Percentiles rank a stretch among this genome's conserved stretches.
phyloP scores from a whole-genome alignment of 1,140 invertebrate species.

The Drosophila kanapiae region DNA sequence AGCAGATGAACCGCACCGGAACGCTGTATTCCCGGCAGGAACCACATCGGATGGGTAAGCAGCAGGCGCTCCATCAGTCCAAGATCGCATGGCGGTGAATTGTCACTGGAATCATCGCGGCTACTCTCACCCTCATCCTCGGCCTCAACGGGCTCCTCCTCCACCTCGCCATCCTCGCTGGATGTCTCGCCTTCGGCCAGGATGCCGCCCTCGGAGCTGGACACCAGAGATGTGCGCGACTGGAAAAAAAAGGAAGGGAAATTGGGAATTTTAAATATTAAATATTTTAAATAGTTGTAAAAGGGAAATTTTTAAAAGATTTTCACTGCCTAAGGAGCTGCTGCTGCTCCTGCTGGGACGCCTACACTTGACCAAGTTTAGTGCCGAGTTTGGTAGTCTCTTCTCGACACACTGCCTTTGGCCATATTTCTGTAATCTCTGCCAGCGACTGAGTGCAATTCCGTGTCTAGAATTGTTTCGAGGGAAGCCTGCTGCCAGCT shows the following conservation, averaged over 20 bases:
- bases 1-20: slow-evolving; percentile 96
- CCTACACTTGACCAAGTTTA: slow-evolving; percentile 46
- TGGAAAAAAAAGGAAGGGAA: slow-evolving; percentile 49
- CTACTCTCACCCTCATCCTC: slow-evolving; percentile 64
- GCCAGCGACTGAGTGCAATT: slow-evolving; percentile 64
- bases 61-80: slow-evolving; percentile 94
- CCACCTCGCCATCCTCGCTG: slow-evolving; percentile 58
- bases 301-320: background rate
- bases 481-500: slow-evolving; percentile 1
- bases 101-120: slow-evolving; percentile 71
- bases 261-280: background rate
- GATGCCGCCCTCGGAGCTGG: slow-evolving; percentile 85
- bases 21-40: slow-evolving; percentile 96
- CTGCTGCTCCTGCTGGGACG: background rate
- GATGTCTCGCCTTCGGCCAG: slow-evolving; percentile 85
- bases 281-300: background rate
- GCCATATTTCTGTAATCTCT: slow-evolving; percentile 47
- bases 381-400: background rate
- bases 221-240: slow-evolving; percentile 84
- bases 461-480: slow-evolving; percentile 49
- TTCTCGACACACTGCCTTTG: slow-evolving; percentile 67
- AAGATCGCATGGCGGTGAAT: slow-evolving; percentile 90
- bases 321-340: background rate
- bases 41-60: slow-evolving; percentile 97
- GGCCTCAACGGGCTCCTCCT: slow-evolving; percentile 28